Conservation (phyloP, 2,888 invertebrate genomes). For the Epistrophe grossulariae region DNA sequence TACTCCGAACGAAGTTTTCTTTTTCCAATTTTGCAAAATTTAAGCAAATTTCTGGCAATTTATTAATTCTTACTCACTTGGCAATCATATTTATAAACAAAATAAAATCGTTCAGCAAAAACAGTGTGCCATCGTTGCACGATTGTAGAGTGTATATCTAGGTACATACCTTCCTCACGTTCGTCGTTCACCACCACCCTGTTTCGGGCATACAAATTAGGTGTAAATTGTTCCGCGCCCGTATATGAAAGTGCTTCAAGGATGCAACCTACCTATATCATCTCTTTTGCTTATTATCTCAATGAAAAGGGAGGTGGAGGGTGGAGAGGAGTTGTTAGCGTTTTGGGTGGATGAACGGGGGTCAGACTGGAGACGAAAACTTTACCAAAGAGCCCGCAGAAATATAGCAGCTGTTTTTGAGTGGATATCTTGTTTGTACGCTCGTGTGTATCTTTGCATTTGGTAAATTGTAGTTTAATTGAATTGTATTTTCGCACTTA, state of each 20-base stretch:
- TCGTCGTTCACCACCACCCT: constrained; percentile 24
- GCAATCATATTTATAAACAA: background rate
- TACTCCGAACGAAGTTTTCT: too few relatives aligned
- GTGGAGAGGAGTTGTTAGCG: background rate
- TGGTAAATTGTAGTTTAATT: constrained; percentile 71
- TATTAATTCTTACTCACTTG: background rate
- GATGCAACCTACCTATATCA: constrained; percentile 50
- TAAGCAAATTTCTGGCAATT: background rate
- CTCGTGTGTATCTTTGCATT: constrained; percentile 46
- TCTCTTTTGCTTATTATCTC: constrained; percentile 57
- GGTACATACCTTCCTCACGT: constrained; percentile 17
- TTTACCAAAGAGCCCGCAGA: constrained; percentile 46
- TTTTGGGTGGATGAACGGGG: background rate
- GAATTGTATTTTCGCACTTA: constrained; percentile 68
- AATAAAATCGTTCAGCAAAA: constrained; percentile 13
- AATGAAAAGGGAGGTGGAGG: background rate
- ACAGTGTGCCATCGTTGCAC: constrained; percentile 1
- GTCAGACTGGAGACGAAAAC: constrained; percentile 5
- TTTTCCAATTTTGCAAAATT: too few relatives aligned
- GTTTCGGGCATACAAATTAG: constrained; percentile 61
- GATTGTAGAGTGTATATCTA: background rate
- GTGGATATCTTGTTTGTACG: constrained; percentile 45
- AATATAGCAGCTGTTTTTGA: constrained; percentile 40
- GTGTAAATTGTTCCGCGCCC: constrained; percentile 68
- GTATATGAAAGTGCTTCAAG: constrained; percentile 64